Conservation (phyloP, 1,140 invertebrate species). For the Homarus americanus region DNA sequence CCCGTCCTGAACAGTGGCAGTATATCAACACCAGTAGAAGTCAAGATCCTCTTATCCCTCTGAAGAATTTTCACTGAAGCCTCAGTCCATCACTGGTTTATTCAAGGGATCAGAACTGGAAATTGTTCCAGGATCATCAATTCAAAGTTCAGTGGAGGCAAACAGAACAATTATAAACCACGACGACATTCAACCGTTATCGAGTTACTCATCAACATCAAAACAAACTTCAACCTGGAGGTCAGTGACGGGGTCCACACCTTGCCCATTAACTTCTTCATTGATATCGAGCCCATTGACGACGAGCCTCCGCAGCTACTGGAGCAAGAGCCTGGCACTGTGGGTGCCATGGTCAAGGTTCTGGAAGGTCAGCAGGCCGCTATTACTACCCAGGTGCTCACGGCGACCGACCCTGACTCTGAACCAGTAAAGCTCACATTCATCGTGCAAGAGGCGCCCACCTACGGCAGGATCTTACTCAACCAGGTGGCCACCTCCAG, state of each 20-base stretch:
- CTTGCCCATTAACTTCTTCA: slow-evolving; percentile 77
- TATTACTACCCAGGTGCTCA: slow-evolving; percentile 76
- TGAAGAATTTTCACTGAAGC: too few species aligned
- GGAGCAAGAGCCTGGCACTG: slow-evolving; percentile 74
- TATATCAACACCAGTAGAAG: slow-evolving; percentile 76
- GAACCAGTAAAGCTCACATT: slow-evolving; percentile 77
- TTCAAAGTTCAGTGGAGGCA: too few species aligned
- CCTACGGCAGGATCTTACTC: slow-evolving; percentile 76
- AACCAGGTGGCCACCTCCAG: slow-evolving; percentile 75
- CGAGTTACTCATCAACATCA: too few species aligned
- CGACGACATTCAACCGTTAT: too few species aligned
- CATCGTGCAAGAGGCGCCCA: slow-evolving; percentile 76
- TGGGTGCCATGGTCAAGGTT: slow-evolving; percentile 76
- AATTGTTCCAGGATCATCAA: too few species aligned
- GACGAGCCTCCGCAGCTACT: slow-evolving; percentile 77
- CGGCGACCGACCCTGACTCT: slow-evolving; percentile 77
- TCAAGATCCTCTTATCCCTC: too few species aligned
- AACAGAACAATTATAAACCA: too few species aligned
- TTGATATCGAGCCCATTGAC: slow-evolving; percentile 77
- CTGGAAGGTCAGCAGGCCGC: slow-evolving; percentile 77
- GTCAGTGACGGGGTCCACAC: slow-evolving; percentile 78
- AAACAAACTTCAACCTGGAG: slow-evolving; percentile 77
- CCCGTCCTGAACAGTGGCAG: slow-evolving; percentile 76
- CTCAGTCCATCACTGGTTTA: too few species aligned
- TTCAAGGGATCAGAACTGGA: too few species aligned